Evolutionary conservation across 2,888 invertebrate species (phyloP).

Genomic region (Byasa hedistus): DNA sequence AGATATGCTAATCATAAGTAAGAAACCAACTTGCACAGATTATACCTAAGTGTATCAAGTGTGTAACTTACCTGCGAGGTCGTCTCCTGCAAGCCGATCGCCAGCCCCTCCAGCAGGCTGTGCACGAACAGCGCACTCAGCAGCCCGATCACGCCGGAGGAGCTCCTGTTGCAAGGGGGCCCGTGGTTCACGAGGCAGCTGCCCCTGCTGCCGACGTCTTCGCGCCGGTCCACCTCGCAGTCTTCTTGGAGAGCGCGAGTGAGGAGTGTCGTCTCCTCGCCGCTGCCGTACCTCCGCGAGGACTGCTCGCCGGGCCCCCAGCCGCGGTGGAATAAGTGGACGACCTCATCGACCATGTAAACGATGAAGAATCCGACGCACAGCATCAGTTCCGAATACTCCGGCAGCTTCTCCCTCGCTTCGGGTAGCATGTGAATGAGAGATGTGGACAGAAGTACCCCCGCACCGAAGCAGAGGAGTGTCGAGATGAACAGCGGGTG

Average conservation of each 20-base stretch:
- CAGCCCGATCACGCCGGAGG: conserved; percentile 83
- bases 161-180: conserved; percentile 82
- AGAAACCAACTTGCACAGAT: too few relatives aligned
- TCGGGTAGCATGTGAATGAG: conserved; percentile 91
- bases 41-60: too few relatives aligned
- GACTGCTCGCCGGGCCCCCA: conserved; percentile 35
- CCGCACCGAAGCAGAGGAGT: conserved; percentile 89
- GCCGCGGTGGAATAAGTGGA: conserved; percentile 82
- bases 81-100: conserved; percentile 87
- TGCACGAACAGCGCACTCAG: conserved; percentile 88
- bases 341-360: conserved; percentile 86
- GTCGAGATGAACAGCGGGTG: conserved; percentile 84
- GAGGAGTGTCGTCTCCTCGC: conserved; percentile 55
- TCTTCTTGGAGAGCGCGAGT: conserved; percentile 39
- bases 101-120: conserved; percentile 88
- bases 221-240: conserved; percentile 58
- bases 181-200: conserved; percentile 84
- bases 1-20: too few relatives aligned
- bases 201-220: conserved; percentile 60
- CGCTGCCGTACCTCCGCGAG: conserved; percentile 44
- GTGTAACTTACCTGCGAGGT: conserved; percentile 81
- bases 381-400: conserved; percentile 82
- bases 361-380: conserved; percentile 86
- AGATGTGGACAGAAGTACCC: conserved; percentile 88
- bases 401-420: conserved; percentile 80